phyloP scores from a whole-genome alignment of 1,140 invertebrate genomes.

The Periplaneta americana region DNA sequence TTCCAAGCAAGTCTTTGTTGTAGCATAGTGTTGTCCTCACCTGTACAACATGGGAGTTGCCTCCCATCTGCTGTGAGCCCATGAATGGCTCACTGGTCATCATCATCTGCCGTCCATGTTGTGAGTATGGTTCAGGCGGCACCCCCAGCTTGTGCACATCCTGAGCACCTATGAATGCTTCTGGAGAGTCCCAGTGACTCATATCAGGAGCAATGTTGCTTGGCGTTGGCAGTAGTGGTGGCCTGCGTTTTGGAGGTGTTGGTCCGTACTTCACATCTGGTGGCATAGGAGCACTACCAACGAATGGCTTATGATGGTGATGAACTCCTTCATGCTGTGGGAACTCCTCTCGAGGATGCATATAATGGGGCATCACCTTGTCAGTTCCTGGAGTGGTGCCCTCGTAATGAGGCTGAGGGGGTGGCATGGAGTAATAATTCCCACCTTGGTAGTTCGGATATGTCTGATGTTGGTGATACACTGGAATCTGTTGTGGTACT shows the following conservation, averaged over 20 bases:
- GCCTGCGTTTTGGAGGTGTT: background rate
- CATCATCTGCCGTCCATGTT: background rate
- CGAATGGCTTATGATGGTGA: background rate
- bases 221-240: slow-evolving; percentile 9
- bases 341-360: background rate
- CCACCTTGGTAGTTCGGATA: background rate
- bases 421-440: background rate
- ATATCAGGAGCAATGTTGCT: slow-evolving; percentile 1
- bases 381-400: background rate
- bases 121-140: background rate
- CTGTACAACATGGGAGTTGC: slow-evolving; percentile 11
- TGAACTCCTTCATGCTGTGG: background rate
- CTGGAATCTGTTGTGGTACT: slow-evolving; percentile 6
- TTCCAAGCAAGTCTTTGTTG: too few relatives aligned
- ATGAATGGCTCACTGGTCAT: background rate
- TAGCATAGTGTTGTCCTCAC: too few relatives aligned
- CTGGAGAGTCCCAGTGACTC: slow-evolving; percentile 17
- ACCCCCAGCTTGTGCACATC: background rate
- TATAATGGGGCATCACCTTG: background rate
- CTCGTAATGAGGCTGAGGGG: background rate
- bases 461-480: slow-evolving; percentile 7
- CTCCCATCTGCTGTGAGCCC: background rate
- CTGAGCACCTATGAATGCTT: slow-evolving; percentile 21
- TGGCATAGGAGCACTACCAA: background rate
- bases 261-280: background rate